phyloP scores from a whole-genome alignment of 2,113 vertebrate genomes.

The Perccottus glenii region DNA sequence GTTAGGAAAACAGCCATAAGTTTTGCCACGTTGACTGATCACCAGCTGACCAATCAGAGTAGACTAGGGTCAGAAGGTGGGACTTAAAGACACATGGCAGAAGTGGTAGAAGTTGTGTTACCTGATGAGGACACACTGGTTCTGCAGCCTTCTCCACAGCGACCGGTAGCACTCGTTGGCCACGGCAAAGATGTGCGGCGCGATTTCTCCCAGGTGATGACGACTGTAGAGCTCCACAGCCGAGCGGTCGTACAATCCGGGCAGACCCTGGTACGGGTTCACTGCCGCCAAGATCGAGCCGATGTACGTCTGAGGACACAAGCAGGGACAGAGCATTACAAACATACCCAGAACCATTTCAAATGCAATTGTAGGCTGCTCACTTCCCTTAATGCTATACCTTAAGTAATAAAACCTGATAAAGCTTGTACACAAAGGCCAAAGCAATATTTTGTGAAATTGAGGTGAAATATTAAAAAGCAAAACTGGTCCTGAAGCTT shows the following conservation, averaged over 20 bases:
- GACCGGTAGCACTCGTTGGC: conserved; percentile 97
- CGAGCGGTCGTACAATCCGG: conserved; percentile 83
- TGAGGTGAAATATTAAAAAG: neutral
- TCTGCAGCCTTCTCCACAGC: conserved; percentile 92
- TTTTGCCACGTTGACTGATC: too few relatives aligned
- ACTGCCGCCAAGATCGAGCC: conserved; percentile 95
- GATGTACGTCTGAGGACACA: conserved; percentile 88
- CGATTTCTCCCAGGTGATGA: conserved; percentile 88
- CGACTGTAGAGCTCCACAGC: conserved; percentile 86
- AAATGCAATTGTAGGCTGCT: neutral
- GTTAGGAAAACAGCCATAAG: too few relatives aligned
- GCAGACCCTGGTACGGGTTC: conserved; percentile 92
- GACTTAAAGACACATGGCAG: neutral
- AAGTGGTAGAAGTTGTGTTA: conserved; percentile 50
- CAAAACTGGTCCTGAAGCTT: neutral
- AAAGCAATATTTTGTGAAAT: neutral
- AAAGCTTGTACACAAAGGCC: too few relatives aligned
- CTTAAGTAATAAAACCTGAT: neutral
- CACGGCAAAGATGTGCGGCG: conserved; percentile 93
- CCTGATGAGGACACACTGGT: conserved; percentile 99
- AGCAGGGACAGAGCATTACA: neutral
- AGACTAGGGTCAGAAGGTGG: too few relatives aligned
- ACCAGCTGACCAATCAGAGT: too few relatives aligned
- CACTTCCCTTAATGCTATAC: too few relatives aligned
- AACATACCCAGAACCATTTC: neutral